Evolutionary conservation across 2,797 vertebrate genomes (phyloP).

Genomic region (Pseudomugil tenellus): DNA sequence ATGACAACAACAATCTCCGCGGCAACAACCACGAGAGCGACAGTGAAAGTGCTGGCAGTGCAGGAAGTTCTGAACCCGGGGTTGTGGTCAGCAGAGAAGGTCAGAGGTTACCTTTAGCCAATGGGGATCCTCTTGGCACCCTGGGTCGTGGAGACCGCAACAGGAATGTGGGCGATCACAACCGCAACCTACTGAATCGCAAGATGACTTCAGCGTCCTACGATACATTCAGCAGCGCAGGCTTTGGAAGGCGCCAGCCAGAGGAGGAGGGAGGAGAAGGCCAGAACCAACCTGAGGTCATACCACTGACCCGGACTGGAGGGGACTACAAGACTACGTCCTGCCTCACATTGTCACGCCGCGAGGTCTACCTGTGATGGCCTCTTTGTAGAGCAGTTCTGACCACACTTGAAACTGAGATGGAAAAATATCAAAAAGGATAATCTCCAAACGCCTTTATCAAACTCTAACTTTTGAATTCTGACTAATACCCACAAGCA

Average conservation of each 20-base stretch:
- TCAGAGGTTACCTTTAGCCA: slow-evolving; percentile 88
- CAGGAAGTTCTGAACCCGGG: slow-evolving; percentile 77
- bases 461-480: slow-evolving; percentile 63
- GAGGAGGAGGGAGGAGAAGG: slow-evolving; percentile 82
- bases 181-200: slow-evolving; percentile 94
- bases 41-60: slow-evolving; percentile 79
- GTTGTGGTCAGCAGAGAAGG: slow-evolving; percentile 67
- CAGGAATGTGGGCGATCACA: slow-evolving; percentile 89
- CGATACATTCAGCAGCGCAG: slow-evolving; percentile 93
- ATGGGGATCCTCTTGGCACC: slow-evolving; percentile 88
- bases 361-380: slow-evolving; percentile 97
- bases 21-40: slow-evolving; percentile 82
- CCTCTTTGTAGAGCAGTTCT: slow-evolving; percentile 34
- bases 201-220: slow-evolving; percentile 96
- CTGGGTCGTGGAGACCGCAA: slow-evolving; percentile 78
- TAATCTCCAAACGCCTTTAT: slow-evolving; percentile 53
- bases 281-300: slow-evolving; percentile 88
- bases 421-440: slow-evolving; percentile 42
- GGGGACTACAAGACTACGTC: slow-evolving; percentile 96
- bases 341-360: slow-evolving; percentile 94
- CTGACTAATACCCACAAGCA: slow-evolving; percentile 74
- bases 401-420: slow-evolving; percentile 38
- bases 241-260: slow-evolving; percentile 88
- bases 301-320: slow-evolving; percentile 93
- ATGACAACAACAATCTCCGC: slow-evolving; percentile 89